Evolutionary conservation across 2,888 invertebrate species (phyloP).

Genomic region (Dromius quadrimaculatus): DNA sequence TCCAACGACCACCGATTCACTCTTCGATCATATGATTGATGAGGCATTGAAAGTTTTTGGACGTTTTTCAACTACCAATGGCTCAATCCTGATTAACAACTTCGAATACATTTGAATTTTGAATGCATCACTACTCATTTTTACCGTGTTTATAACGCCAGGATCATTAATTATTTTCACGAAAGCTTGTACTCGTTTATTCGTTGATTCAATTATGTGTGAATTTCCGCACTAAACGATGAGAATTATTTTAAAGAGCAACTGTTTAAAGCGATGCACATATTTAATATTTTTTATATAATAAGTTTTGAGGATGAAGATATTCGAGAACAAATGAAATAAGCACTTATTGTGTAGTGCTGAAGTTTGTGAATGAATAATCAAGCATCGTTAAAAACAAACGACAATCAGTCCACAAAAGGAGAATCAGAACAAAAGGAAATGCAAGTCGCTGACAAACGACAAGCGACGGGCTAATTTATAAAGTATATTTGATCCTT

Average conservation of each 20-base stretch:
- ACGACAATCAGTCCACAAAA: slow-evolving; percentile 31
- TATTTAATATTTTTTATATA: no score
- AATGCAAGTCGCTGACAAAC: slow-evolving; percentile 18
- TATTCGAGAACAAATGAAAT: slow-evolving; percentile 10
- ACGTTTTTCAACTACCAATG: slow-evolving; percentile 31
- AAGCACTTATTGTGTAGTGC: slow-evolving; percentile 9
- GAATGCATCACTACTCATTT: background rate
- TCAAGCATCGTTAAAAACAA: slow-evolving; percentile 30
- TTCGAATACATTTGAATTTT: slow-evolving; percentile 25
- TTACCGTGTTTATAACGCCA: background rate
- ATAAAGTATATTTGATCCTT: slow-evolving; percentile 33
- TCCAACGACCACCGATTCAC: slow-evolving; percentile 27
- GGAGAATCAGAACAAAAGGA: slow-evolving; percentile 24
- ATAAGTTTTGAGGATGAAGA: no score
- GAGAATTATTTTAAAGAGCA: background rate
- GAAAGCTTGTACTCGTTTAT: background rate
- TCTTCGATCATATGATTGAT: slow-evolving; percentile 36
- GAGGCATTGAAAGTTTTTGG: slow-evolving; percentile 31
- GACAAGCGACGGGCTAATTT: slow-evolving; percentile 18
- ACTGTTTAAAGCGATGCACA: no score
- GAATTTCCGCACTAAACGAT: background rate
- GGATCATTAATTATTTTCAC: slow-evolving; percentile 9
- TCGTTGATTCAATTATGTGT: background rate
- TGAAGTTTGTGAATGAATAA: slow-evolving; percentile 21
- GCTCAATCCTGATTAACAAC: slow-evolving; percentile 40